Conservation (phyloP, 2,797 vertebrate species). For the Malacoctenus gilli region DNA sequence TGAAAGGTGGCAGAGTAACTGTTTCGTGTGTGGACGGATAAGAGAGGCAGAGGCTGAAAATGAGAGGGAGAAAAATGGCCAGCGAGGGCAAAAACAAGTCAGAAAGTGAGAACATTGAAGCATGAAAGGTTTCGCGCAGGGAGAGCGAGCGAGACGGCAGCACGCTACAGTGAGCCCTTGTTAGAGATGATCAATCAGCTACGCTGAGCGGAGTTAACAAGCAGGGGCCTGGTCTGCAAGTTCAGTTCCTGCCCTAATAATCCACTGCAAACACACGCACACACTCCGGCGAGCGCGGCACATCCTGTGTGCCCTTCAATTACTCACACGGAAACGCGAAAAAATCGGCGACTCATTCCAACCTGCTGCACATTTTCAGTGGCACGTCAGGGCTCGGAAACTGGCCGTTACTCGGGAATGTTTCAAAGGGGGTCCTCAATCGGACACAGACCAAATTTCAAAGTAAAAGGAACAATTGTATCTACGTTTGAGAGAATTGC, state of each 20-base stretch:
- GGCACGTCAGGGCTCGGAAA: constrained; percentile 30
- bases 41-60: constrained; percentile 1
- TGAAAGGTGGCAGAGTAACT: constrained; percentile 27
- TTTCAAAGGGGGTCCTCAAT: too few species aligned
- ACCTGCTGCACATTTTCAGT: constrained; percentile 43
- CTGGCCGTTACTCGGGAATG: too few species aligned
- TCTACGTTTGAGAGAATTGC: neutral
- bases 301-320: constrained; percentile 26
- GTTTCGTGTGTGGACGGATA: constrained; percentile 7
- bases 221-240: constrained; percentile 62
- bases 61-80: constrained; percentile 12
- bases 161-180: constrained; percentile 65
- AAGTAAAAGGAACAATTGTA: neutral
- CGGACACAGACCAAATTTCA: neutral
- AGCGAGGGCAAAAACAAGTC: constrained; percentile 34
- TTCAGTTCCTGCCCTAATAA: constrained; percentile 62
- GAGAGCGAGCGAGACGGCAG: constrained; percentile 36
- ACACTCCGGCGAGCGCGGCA: constrained; percentile 16
- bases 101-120: constrained; percentile 59
- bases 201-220: constrained; percentile 69
- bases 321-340: constrained; percentile 60
- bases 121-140: constrained; percentile 38
- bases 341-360: constrained; percentile 50
- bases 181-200: constrained; percentile 73
- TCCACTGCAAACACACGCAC: constrained; percentile 45